Base-by-base conservation (phyloP, 1,140 invertebrate species). In the Trichoplusia ni region DNA sequence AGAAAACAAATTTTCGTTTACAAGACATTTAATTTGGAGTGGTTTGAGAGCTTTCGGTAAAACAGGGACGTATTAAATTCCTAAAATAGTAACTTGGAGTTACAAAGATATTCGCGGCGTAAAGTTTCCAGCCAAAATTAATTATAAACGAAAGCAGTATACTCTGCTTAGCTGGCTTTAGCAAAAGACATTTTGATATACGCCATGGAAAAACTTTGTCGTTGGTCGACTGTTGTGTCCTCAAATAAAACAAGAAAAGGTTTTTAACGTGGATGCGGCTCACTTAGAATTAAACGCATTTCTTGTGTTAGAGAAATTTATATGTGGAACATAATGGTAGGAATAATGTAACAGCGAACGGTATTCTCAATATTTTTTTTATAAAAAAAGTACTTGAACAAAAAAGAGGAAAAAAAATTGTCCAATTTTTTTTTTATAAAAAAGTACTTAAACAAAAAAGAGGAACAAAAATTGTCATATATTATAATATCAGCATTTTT, bases 131-230 rank as follows among this genome's bases (percentile, higher is more conserved):
- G 35, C 13, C 62, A 51, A 73, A 67, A 70, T 70, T 67, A 69
- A 73, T 73, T 69, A 61, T 69, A 64, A 66, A 44, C 38, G 56
- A 60, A 47, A 60, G 56, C 56, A 47, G 56, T 58, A 18, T 47
- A 37, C 47, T 60, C 29, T 44, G 62, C 64, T 66, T 65, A 65
- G 67, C 56, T 33, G 63, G 68, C 62, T 71, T 71, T 65, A 64
- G 59, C 42, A 60, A 60, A 73, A 66, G 68, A 71, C 59, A 68
- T 59, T 71, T 74, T 74, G 65, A 71, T 73, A 64, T 65, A 64
- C 40, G 46, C 69, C 49, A 54, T 51, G 31, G 66, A 62, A 66
- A 71, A 69, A 69, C 33, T 72, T 69, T 59, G 35, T 65, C 44
- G 59, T 33, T 38, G 31, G 42, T 21, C 18, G 23, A 64, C 23